These are phyloP conservation scores for Ailuropoda melanoleuca DNA, from an alignment of 2,113 vertebrate genomes.

Conservation along the genomic window DNA sequence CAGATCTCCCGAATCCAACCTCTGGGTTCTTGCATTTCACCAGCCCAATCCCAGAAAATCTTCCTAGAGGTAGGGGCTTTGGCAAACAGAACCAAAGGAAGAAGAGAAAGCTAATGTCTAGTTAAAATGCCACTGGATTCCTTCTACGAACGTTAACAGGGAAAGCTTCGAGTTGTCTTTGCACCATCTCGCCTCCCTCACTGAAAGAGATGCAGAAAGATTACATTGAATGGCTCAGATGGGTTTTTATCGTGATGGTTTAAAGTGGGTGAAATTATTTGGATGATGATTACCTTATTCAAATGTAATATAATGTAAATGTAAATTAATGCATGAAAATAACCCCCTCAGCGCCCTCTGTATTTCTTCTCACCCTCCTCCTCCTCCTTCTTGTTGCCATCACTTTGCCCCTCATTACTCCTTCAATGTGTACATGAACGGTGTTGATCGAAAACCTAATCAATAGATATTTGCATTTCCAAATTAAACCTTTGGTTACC, in stretches of 20 bases:
- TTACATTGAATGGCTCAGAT: not conserved
- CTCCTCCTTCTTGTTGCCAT: not conserved
- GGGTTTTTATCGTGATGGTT: not conserved
- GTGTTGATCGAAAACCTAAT: conserved; percentile 10
- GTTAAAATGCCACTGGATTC: not conserved
- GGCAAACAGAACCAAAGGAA: not conserved
- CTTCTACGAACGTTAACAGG: not conserved
- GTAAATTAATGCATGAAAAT: conserved; percentile 11
- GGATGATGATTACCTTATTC: not conserved
- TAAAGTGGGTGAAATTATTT: conserved; percentile 8
- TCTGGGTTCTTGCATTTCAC: not conserved
- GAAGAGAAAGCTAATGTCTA: not conserved
- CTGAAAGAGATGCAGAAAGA: not conserved
- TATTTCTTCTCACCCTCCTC: not conserved
- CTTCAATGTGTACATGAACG: not conserved
- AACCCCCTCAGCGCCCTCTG: not conserved
- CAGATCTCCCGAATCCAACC: not conserved
- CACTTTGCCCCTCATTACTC: not conserved
- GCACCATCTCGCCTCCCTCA: not conserved
- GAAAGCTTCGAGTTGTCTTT: not conserved
- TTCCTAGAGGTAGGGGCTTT: not conserved
- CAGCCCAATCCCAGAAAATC: not conserved
- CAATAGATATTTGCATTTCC: conserved; percentile 10
- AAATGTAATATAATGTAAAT: not conserved
- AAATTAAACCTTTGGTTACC: conserved; percentile 18